Evolutionary conservation across 2,113 vertebrate species (phyloP).

Genomic region (Strix aluco): DNA sequence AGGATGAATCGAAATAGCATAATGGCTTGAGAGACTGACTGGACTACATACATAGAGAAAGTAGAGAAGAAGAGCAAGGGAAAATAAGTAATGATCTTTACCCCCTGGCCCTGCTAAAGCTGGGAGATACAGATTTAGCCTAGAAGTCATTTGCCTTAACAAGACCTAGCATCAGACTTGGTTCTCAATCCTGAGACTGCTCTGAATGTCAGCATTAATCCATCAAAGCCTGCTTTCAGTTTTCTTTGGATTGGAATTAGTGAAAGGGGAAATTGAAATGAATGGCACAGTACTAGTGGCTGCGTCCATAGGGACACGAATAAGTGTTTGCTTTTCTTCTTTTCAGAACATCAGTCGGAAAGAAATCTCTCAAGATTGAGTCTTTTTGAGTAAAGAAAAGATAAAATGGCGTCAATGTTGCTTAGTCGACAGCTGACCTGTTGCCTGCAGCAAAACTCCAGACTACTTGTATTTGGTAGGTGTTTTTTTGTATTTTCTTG

Average conservation of each 20-base stretch:
- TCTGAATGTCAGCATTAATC: background rate
- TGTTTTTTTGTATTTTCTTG: background rate
- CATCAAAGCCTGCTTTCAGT: background rate
- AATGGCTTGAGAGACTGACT: background rate
- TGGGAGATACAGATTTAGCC: background rate
- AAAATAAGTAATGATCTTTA: background rate
- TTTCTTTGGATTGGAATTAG: background rate
- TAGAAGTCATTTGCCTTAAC: background rate
- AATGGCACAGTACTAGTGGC: background rate
- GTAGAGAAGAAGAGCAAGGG: background rate
- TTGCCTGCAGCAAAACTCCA: constrained; percentile 77
- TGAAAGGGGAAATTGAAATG: background rate
- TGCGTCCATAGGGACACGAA: background rate
- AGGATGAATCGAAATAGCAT: background rate
- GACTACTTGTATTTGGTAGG: constrained; percentile 79
- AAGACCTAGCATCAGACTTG: background rate
- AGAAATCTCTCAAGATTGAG: background rate
- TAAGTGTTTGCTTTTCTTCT: background rate
- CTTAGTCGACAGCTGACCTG: constrained; percentile 78
- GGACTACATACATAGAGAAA: background rate
- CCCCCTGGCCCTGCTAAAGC: background rate
- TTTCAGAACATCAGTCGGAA: background rate
- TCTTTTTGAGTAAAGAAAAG: background rate
- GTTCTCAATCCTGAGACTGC: background rate
- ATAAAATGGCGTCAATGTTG: constrained; percentile 83